Evolutionary conservation across 35 echinoderm and acorn worm species (phyloP), one percentile per base, ranked within the genome.

Genomic region (Lytechinus variegatus): DNA sequence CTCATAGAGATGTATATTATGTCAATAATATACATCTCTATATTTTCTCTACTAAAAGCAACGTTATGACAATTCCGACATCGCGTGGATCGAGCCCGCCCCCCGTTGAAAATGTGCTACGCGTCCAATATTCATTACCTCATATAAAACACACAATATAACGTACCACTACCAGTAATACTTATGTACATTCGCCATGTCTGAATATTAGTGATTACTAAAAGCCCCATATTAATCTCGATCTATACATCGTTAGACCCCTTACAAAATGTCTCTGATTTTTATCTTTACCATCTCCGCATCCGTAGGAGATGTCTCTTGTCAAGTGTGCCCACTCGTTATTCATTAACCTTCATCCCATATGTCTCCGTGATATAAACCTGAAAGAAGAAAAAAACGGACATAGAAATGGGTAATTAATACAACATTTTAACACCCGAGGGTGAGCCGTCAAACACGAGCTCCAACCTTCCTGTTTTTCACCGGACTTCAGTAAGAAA

Each of bases 321-420:
- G 88, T 44, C 88, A 21, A 90, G 88, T 90, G 16, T 14, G 10
- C 88, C 33, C 88, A 90, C 29, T 90, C 88, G 88, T 54, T 90
- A 44, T 54, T 90, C 88, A 90, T 90, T 90, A 90, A 54, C n/a
- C 52, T 54, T 90, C 88, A 90, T 90, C 88, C 27, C 16, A 90
- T 44, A 44, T 54, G 28, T 16, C 4, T 52, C 14, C 52, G 88
- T 90, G 88, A 54, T 54, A 90, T 44, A 44, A 44, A 90, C 28
- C 52, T 90, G 88, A 90, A 90, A 90, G 28, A 44, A 44, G n/a
- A 44, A 2, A 44, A 90, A 90, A 90, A 44, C 29, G 10, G 52
- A 90, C 88, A 54, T 90, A 90, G 88, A 90, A 54, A 44, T 54
- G 16, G 88, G n/a, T 90, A 90, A 90, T 90, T 90, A 90, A 90